Conservation (phyloP, 2,888 invertebrate species). For the Kuschelorhynchus macadamiae region DNA sequence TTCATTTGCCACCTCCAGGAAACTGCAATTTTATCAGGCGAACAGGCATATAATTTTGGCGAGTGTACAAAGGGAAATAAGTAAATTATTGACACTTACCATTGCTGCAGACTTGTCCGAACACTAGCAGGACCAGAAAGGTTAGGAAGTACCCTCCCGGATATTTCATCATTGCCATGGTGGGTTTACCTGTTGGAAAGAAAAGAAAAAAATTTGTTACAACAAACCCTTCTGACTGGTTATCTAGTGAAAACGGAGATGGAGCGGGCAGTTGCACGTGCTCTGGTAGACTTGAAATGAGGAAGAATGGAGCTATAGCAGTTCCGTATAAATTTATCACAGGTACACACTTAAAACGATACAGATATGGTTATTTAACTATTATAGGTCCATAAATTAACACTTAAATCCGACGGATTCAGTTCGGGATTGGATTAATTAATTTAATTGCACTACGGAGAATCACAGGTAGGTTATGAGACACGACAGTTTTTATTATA, state of each 20-base stretch:
- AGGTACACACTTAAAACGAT: conserved; percentile 28
- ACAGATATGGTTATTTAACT: conserved; percentile 3
- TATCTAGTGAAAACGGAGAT: neutral
- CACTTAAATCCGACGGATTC: neutral
- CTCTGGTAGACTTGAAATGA: conserved; percentile 3
- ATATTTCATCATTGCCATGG: conserved; percentile 47
- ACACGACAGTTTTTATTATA: no score
- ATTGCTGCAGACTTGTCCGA: conserved; percentile 66
- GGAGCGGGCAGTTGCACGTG: neutral
- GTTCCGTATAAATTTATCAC: conserved; percentile 30
- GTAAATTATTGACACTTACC: conserved; percentile 64
- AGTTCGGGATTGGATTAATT: neutral
- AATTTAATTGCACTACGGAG: conserved; percentile 27
- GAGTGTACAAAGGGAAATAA: conserved; percentile 32
- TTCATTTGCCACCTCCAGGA: neutral
- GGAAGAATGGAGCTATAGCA: neutral
- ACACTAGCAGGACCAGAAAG: conserved; percentile 63
- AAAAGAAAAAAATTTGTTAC: conserved; percentile 41
- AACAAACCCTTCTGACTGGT: conserved; percentile 40
- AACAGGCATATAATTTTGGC: conserved; percentile 10
- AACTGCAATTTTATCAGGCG: neutral
- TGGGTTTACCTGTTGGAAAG: conserved; percentile 43
- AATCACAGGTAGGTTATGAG: conserved; percentile 28
- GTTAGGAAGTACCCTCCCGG: conserved; percentile 59
- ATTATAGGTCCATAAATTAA: neutral